A percentile compares a stretch with the other conserved stretches of the same genome.
These are phyloP conservation scores for Tachyglossus aculeatus DNA, from an alignment of 2,797 vertebrate genomes.

Conservation along the genomic window DNA sequence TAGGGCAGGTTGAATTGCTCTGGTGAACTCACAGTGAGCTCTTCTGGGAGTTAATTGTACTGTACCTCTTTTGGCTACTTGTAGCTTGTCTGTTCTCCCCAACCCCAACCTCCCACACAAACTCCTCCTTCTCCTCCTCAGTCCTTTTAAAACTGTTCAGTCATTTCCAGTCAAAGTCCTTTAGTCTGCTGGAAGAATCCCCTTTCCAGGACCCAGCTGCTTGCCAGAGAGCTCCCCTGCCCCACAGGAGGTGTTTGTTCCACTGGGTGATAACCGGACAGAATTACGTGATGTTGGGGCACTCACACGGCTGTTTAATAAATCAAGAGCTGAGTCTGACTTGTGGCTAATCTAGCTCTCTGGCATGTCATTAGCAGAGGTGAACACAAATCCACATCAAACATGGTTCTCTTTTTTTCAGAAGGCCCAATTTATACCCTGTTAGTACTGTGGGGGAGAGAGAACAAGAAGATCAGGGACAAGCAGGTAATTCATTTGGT, in stretches of 20 bases:
- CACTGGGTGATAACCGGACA: constrained; percentile 32
- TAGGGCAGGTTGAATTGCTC: constrained; percentile 19
- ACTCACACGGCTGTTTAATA: not conserved
- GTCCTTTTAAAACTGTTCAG: constrained; percentile 25
- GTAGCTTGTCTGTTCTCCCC: too few relatives aligned
- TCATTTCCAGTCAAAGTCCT: constrained; percentile 42
- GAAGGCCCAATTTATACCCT: constrained; percentile 58
- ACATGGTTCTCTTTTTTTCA: constrained; percentile 55
- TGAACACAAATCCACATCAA: constrained; percentile 61
- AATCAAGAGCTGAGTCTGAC: constrained; percentile 45
- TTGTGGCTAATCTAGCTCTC: constrained; percentile 47
- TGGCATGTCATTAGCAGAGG: constrained; percentile 55
- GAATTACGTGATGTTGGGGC: constrained; percentile 50
- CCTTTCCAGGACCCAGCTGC: not conserved
- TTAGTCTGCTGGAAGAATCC: not conserved
- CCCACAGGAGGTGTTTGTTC: not conserved
- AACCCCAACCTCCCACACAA: too few relatives aligned
- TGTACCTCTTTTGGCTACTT: constrained; percentile 41
- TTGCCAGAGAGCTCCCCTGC: constrained; percentile 26
- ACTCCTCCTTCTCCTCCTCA: too few relatives aligned
- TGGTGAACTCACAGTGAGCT: constrained; percentile 23
- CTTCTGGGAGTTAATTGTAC: constrained; percentile 61
- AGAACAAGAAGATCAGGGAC: constrained; percentile 58
- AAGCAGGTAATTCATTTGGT: constrained; percentile 49
- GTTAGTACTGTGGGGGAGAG: constrained; percentile 57